phyloP scores from a whole-genome alignment of 2,888 invertebrate genomes.

The Meandrusa payeni region DNA sequence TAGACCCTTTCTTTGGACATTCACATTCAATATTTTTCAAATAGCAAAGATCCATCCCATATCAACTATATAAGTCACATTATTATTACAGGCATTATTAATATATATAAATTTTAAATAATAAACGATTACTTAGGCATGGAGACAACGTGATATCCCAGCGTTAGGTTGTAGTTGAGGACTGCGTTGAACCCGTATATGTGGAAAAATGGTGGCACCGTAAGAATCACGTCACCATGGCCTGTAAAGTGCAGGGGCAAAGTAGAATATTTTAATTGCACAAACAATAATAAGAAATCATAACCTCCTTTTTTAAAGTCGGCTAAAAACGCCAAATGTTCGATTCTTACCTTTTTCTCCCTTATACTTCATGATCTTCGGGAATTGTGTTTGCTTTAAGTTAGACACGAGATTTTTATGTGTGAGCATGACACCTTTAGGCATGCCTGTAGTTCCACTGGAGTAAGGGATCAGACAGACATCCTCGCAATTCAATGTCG shows the following conservation, averaged over 20 bases:
- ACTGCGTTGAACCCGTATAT: slow-evolving; percentile 88
- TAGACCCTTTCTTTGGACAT: too few species aligned
- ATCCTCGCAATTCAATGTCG: slow-evolving; percentile 66
- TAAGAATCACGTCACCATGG: slow-evolving; percentile 77
- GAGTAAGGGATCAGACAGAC: slow-evolving; percentile 82
- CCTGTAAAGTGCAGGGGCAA: too few species aligned
- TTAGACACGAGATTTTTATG: slow-evolving; percentile 84
- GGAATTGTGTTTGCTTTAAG: slow-evolving; percentile 67
- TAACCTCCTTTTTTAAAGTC: too few species aligned
- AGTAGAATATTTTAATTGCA: too few species aligned
- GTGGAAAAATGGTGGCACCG: slow-evolving; percentile 89
- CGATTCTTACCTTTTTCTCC: slow-evolving; percentile 57
- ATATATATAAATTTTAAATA: too few species aligned
- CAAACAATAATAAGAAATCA: too few species aligned
- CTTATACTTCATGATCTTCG: slow-evolving; percentile 65
- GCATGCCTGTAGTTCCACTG: slow-evolving; percentile 89
- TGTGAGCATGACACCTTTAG: slow-evolving; percentile 89
- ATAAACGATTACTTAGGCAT: slow-evolving; percentile 78
- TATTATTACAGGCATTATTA: too few species aligned
- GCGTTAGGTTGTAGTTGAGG: slow-evolving; percentile 79
- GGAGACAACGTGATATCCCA: slow-evolving; percentile 83
- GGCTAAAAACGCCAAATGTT: too few species aligned
- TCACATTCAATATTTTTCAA: too few species aligned
- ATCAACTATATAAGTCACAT: too few species aligned
- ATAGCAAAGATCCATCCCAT: too few species aligned